These are phyloP conservation scores for Lypha dubia DNA, from an alignment of 2,888 invertebrate genomes.

Conservation along the genomic window DNA sequence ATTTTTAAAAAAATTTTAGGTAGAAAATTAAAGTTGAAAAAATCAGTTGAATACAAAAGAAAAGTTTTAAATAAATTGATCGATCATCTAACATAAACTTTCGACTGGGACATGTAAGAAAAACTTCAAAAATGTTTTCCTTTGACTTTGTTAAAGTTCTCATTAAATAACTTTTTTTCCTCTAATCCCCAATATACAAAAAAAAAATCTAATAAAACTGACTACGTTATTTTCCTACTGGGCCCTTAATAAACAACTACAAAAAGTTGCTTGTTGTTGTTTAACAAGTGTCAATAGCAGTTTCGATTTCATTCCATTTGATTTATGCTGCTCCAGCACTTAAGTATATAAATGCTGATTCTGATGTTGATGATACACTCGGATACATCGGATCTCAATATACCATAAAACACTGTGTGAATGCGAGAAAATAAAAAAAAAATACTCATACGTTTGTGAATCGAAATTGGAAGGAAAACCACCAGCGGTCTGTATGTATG, in stretches of 20 bases:
- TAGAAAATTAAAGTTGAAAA: too few species aligned
- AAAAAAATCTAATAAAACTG: too few species aligned
- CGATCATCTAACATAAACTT: too few species aligned
- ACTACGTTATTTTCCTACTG: constrained; percentile 23
- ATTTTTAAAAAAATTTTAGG: too few species aligned
- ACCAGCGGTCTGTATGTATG: background rate
- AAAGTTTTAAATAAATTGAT: too few species aligned
- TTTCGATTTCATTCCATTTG: constrained; percentile 71
- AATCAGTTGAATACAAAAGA: too few species aligned
- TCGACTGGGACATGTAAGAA: too few species aligned
- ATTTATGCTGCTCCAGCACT: constrained; percentile 63
- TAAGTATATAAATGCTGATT: constrained; percentile 66
- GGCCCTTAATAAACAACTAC: background rate
- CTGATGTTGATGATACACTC: constrained; percentile 62
- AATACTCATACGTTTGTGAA: constrained; percentile 50
- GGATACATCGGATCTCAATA: constrained; percentile 34
- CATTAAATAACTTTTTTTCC: too few species aligned
- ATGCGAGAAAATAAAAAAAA: background rate
- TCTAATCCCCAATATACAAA: background rate
- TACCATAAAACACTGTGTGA: constrained; percentile 20
- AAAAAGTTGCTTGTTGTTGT: constrained; percentile 23
- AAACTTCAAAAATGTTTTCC: too few species aligned
- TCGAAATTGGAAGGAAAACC: constrained; percentile 8
- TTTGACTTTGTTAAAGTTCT: too few species aligned
- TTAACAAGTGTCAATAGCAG: constrained; percentile 68